Base-by-base conservation (phyloP, 2,113 vertebrate species). In the Mobula birostris region DNA sequence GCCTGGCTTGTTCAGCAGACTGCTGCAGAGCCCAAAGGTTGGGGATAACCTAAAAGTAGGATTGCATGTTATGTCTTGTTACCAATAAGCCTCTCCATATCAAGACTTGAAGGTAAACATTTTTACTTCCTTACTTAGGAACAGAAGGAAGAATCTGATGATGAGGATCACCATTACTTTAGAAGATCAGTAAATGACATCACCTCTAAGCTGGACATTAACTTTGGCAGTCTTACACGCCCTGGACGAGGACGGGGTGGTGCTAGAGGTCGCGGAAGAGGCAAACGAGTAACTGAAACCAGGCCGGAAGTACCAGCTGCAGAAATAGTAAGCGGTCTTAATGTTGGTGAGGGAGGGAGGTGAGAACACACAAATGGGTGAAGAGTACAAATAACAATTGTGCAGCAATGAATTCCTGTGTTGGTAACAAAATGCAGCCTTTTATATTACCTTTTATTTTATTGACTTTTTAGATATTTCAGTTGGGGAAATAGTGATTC, bases 121-220 rank as follows among this genome's bases (percentile, higher is more conserved):
- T 32, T 94, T 94, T 56, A 32, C 76, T 94, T 56, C 48, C 56
- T 88, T 17, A 7, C 63, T 32, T 94, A 98, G 97, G 76, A 96
- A 94, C 95, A 95, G 66, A 98, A 96, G 94, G 96, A 95, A 0
- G 94, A 96, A 82, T 93, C 91, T 93, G 97, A 96, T 15, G 97
- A 98, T 29, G 96, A 97, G 0, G 95, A 96, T 94, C 94, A 95
- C 83, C 96, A 95, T n/a, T 95, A 96, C 94, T 97, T 96, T 94
- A 97, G 98, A 92, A 98, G 97, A 92, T 96, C 98, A 2, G 96
- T 97, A 94, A 99, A 99, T 95, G 98, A 99, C 95, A 99, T 99
- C 97, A 99, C 99, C 21, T 97, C 97, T 95, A 97, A 97, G 78
- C 93, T 99, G 96, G 98, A 99, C 95, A 99, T 99, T 95, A 98